phyloP scores from a whole-genome alignment of 2,113 vertebrate species.

The Macrotis lagotis region DNA sequence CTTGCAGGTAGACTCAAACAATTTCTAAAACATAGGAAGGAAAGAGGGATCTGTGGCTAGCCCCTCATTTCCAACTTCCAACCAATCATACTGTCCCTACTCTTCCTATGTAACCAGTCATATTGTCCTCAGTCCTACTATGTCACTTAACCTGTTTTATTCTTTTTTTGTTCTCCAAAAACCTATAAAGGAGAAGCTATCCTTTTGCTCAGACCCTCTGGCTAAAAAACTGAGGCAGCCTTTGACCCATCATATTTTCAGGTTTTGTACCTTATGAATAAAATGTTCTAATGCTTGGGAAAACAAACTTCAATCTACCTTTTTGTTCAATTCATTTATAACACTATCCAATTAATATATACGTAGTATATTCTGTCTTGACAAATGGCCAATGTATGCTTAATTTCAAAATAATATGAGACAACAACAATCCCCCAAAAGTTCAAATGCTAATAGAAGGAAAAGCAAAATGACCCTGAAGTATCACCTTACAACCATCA shows the following conservation, averaged over 20 bases:
- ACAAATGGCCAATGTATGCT: constrained; percentile 31
- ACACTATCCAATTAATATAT: neutral
- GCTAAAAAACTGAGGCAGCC: neutral
- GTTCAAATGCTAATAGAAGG: neutral
- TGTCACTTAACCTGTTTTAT: neutral
- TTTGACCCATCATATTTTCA: neutral
- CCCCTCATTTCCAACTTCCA: neutral
- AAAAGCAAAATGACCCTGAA: neutral
- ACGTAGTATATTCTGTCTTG: neutral
- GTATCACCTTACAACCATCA: neutral
- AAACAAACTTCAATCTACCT: neutral
- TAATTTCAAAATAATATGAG: constrained; percentile 37
- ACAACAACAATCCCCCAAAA: neutral
- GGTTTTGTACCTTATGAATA: neutral
- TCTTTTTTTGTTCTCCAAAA: neutral
- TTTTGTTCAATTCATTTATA: neutral
- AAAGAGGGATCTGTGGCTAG: neutral
- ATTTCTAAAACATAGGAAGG: no score
- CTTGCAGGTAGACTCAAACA: no score
- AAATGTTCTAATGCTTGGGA: neutral
- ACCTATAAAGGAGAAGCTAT: neutral
- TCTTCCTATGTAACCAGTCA: neutral
- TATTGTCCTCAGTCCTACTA: neutral
- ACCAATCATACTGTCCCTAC: neutral
- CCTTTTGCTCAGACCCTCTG: neutral